Evolutionary conservation across 2,888 invertebrate genomes (phyloP).

Genomic region (Mesorhabditis spiculigera): DNA sequence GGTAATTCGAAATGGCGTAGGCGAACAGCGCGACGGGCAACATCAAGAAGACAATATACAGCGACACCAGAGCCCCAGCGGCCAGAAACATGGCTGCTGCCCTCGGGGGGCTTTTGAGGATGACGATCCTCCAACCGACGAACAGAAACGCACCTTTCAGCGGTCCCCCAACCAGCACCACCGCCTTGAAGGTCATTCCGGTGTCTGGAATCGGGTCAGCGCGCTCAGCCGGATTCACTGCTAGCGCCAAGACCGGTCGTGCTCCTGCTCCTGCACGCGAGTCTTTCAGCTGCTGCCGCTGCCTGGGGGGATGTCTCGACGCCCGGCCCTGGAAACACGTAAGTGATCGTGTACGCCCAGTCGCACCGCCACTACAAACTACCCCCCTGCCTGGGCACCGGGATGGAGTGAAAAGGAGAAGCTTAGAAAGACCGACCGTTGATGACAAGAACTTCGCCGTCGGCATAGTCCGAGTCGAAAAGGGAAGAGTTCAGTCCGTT

Average conservation of each 20-base stretch:
- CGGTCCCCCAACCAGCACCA: slow-evolving; percentile 87
- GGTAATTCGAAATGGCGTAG: slow-evolving; percentile 37
- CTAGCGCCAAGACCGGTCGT: background rate
- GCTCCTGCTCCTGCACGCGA: background rate
- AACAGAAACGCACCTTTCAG: slow-evolving; percentile 74
- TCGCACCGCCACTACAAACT: too few species aligned
- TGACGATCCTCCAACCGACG: slow-evolving; percentile 6
- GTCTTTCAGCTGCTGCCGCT: too few species aligned
- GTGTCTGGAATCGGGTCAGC: slow-evolving; percentile 18
- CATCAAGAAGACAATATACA: slow-evolving; percentile 53
- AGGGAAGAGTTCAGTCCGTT: too few species aligned
- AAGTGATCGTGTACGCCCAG: too few species aligned
- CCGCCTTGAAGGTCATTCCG: slow-evolving; percentile 66
- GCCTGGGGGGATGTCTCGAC: too few species aligned
- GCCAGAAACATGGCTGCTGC: slow-evolving; percentile 45
- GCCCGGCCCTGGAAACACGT: too few species aligned
- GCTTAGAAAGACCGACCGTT: too few species aligned
- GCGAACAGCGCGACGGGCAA: slow-evolving; percentile 49
- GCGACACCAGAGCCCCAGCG: slow-evolving; percentile 46
- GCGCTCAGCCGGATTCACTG: slow-evolving; percentile 8
- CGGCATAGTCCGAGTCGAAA: too few species aligned
- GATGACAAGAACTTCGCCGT: too few species aligned
- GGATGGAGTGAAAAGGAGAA: too few species aligned
- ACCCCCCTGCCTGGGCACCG: too few species aligned
- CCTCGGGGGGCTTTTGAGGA: background rate